These are phyloP conservation scores for Tricholauxania praeusta DNA, from an alignment of 2,888 invertebrate genomes.

Conservation along the genomic window DNA sequence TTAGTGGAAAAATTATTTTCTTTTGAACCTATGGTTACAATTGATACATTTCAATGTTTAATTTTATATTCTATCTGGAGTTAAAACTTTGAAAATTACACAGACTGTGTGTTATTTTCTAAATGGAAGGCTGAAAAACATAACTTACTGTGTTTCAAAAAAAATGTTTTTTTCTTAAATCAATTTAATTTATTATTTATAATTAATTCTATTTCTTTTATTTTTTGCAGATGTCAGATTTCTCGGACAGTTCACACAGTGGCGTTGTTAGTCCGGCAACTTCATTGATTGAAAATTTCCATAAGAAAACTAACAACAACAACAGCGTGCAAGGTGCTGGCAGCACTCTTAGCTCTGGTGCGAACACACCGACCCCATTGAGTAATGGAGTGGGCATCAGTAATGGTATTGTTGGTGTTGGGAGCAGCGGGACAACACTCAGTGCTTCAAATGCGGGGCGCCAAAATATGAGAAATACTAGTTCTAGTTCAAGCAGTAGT, in stretches of 20 bases:
- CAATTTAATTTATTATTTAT: neutral
- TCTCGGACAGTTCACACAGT: conserved; percentile 67
- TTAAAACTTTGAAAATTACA: too few species aligned
- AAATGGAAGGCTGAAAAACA: too few species aligned
- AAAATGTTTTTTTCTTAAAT: too few species aligned
- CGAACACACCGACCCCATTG: conserved; percentile 27
- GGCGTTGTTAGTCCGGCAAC: conserved; percentile 70
- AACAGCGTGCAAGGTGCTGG: conserved; percentile 35
- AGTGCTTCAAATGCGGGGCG: conserved; percentile 44
- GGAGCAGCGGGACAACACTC: conserved; percentile 43
- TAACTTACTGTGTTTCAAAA: too few species aligned
- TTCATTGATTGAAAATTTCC: conserved; percentile 79
- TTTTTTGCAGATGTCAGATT: conserved; percentile 66
- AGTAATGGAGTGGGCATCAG: conserved; percentile 38
- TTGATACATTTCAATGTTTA: too few species aligned
- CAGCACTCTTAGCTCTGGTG: conserved; percentile 46
- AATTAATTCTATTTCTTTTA: neutral
- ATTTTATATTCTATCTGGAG: too few species aligned
- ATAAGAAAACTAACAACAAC: conserved; percentile 71
- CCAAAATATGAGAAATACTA: conserved; percentile 58
- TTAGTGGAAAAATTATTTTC: too few species aligned
- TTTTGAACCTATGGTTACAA: too few species aligned
- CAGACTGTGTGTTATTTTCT: too few species aligned
- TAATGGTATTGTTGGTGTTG: conserved; percentile 55
- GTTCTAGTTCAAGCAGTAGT: conserved; percentile 67